Evolutionary conservation across 1,140 invertebrate species (phyloP).

Genomic region (Aphis gossypii): DNA sequence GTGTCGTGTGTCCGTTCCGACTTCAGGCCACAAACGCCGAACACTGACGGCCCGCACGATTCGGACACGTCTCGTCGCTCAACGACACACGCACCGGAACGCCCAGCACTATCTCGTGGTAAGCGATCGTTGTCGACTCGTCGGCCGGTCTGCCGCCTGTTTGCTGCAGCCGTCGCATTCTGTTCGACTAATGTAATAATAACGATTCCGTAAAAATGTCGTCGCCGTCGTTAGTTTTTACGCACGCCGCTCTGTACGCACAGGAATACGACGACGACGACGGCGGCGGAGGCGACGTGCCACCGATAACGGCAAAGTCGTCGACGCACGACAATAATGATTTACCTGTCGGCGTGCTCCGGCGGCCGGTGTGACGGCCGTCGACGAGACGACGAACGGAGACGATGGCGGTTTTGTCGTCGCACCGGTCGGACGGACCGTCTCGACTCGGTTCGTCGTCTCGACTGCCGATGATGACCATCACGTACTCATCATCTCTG

Average conservation of each 20-base stretch:
- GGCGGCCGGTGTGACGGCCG: neutral
- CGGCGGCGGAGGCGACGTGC: neutral
- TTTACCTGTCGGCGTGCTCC: neutral
- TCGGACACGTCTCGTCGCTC: neutral
- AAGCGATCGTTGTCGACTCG: neutral
- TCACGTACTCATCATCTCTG: neutral
- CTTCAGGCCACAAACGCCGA: too few species aligned
- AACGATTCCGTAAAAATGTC: neutral
- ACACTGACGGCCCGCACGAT: too few species aligned
- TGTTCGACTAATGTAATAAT: constrained; percentile 14
- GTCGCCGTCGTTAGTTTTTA: neutral
- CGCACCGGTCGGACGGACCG: neutral
- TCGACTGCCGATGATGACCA: neutral
- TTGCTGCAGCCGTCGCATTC: neutral
- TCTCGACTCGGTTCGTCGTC: neutral
- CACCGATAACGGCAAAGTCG: neutral
- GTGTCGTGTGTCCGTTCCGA: neutral
- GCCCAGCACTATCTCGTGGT: constrained; percentile 56
- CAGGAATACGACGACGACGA: neutral
- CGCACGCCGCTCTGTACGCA: neutral
- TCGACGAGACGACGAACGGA: neutral
- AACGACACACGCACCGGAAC: neutral
- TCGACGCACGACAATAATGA: neutral
- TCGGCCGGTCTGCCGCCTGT: neutral
- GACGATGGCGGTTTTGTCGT: neutral